Percentiles rank a stretch among this genome's conserved stretches.
Evolutionary conservation across 2,888 invertebrate species (phyloP).

Genomic region (Ormia ochracea): DNA sequence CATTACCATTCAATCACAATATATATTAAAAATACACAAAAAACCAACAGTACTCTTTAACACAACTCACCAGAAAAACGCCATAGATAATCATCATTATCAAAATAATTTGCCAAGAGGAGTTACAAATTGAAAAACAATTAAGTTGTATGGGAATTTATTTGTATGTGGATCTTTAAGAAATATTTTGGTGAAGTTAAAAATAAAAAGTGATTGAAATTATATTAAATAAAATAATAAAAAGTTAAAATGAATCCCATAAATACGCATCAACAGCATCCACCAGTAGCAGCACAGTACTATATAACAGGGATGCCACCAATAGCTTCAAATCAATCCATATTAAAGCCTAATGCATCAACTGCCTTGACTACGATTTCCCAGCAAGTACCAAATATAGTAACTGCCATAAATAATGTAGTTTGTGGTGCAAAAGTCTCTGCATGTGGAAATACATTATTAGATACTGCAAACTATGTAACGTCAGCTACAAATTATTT

Average conservation of each 20-base stretch:
- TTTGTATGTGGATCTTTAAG: not conserved
- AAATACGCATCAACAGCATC: constrained; percentile 31
- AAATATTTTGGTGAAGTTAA: not conserved
- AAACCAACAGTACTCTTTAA: constrained; percentile 43
- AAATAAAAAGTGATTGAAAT: not conserved
- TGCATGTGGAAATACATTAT: not conserved
- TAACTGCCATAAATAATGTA: constrained; percentile 8
- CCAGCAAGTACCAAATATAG: constrained; percentile 6
- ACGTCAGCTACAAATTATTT: constrained; percentile 39
- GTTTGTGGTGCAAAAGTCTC: not conserved
- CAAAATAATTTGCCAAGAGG: constrained; percentile 5
- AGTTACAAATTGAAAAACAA: constrained; percentile 50
- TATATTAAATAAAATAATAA: not conserved
- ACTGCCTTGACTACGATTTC: constrained; percentile 17
- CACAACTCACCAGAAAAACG: constrained; percentile 46
- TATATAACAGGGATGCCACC: constrained; percentile 51
- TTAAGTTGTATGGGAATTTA: constrained; percentile 37
- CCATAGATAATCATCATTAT: constrained; percentile 55
- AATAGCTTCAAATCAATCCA: constrained; percentile 29
- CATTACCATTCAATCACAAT: constrained; percentile 49
- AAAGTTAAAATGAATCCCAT: constrained; percentile 47
- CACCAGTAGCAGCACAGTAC: constrained; percentile 27
- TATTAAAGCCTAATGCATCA: constrained; percentile 28
- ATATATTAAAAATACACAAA: constrained; percentile 26
- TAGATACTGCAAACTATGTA: constrained; percentile 45